These are phyloP conservation scores for Choloepus didactylus DNA, from an alignment of 2,797 vertebrate genomes.

Conservation along the genomic window DNA sequence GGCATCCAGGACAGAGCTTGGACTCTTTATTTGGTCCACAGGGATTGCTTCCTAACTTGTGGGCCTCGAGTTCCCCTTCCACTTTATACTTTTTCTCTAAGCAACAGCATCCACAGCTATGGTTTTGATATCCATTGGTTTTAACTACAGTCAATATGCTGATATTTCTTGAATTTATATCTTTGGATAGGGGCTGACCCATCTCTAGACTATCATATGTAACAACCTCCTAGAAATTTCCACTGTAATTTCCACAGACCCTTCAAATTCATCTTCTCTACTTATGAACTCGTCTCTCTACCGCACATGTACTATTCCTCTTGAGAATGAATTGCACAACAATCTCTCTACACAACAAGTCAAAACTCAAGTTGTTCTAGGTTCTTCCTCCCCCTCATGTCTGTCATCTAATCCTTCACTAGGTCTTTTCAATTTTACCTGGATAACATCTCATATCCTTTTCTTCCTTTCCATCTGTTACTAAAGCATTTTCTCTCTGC, in stretches of 20 bases:
- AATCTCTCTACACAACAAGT: not conserved
- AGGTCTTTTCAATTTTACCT: not conserved
- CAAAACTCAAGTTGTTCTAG: not conserved
- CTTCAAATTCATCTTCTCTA: not conserved
- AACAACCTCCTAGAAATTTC: not conserved
- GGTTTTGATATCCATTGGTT: not conserved
- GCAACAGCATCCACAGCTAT: not conserved
- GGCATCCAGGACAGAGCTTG: not conserved
- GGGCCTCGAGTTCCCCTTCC: not conserved
- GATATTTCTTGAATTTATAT: not conserved
- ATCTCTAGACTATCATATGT: not conserved
- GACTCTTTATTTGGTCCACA: not conserved
- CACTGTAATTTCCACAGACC: not conserved
- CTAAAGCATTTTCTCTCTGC: not conserved
- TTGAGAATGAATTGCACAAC: not conserved
- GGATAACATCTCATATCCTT: not conserved
- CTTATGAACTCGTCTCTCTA: not conserved
- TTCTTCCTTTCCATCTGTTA: not conserved
- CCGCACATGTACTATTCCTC: not conserved
- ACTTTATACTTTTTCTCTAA: not conserved
- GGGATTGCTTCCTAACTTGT: not conserved
- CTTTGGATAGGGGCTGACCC: not conserved
- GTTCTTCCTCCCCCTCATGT: not conserved
- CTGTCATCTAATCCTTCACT: not conserved
- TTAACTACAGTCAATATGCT: not conserved